These are phyloP conservation scores for Sesia apiformis DNA, from an alignment of 2,888 invertebrate genomes.

Conservation along the genomic window DNA sequence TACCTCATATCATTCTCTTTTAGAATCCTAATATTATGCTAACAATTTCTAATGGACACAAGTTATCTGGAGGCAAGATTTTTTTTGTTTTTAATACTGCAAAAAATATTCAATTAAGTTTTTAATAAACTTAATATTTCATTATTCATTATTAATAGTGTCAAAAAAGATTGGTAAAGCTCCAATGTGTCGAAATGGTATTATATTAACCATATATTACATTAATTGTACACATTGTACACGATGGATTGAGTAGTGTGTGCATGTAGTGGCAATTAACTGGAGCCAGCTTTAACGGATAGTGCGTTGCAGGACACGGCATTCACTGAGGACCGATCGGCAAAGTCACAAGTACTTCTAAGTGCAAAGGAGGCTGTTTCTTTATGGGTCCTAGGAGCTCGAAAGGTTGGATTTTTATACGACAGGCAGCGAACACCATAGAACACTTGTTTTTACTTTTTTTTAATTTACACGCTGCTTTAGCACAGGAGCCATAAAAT, in stretches of 20 bases:
- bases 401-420: constrained; percentile 83
- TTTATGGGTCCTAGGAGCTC: constrained; percentile 94
- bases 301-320: constrained; percentile 81
- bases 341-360: constrained; percentile 87
- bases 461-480: constrained; percentile 32
- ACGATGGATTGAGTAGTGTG: constrained; percentile 31
- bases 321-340: constrained; percentile 78
- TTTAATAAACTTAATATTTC: too few species aligned
- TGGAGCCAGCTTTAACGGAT: constrained; percentile 60
- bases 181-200: too few species aligned
- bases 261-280: constrained; percentile 69
- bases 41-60: too few species aligned
- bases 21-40: too few species aligned
- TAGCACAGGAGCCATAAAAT: constrained; percentile 14
- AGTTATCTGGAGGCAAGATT: too few species aligned
- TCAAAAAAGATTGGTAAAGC: background rate
- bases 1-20: too few species aligned
- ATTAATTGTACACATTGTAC: constrained; percentile 7
- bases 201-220: background rate
- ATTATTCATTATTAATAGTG: too few species aligned
- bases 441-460: constrained; percentile 20
- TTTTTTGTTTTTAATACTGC: too few species aligned
- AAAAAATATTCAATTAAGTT: too few species aligned
- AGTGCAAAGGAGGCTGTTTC: constrained; percentile 95
- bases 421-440: constrained; percentile 20